phyloP scores from a whole-genome alignment of 2,797 vertebrate species.

The Pipistrellus pygmaeus region DNA sequence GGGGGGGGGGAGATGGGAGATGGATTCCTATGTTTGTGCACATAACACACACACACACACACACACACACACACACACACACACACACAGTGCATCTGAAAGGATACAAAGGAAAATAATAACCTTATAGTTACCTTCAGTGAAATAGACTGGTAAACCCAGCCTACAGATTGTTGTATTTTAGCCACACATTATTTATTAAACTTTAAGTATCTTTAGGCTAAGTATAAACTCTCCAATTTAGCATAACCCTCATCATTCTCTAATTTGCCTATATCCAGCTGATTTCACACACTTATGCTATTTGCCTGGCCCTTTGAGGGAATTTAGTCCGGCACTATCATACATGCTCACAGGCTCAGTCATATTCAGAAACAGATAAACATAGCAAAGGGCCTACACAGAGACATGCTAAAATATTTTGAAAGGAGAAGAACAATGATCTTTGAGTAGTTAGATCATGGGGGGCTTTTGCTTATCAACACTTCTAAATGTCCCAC shows the following conservation, averaged over 20 bases:
- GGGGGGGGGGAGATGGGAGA: background rate
- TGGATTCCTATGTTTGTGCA: background rate
- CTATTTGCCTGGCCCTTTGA: background rate
- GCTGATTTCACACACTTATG: slow-evolving; percentile 28
- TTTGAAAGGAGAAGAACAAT: slow-evolving; percentile 31
- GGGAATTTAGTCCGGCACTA: slow-evolving; percentile 16
- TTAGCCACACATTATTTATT: background rate
- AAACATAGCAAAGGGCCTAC: background rate
- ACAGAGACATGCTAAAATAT: background rate
- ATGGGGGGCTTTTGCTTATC: background rate
- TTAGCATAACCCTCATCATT: background rate
- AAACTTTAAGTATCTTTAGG: slow-evolving; percentile 23
- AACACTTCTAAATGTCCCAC: slow-evolving; percentile 28
- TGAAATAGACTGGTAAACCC: slow-evolving; percentile 10
- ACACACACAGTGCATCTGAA: background rate
- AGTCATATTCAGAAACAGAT: slow-evolving; percentile 10
- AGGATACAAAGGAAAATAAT: slow-evolving; percentile 28
- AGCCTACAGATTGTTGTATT: background rate
- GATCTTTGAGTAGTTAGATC: background rate
- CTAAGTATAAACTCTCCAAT: background rate
- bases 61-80: background rate
- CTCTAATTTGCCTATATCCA: slow-evolving; percentile 38
- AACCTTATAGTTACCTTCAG: background rate
- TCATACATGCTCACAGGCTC: background rate
- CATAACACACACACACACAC: background rate